Percentiles rank a stretch among this genome's conserved stretches.
These are phyloP conservation scores for Symphodus melops DNA, from an alignment of 2,113 vertebrate species.

Conservation along the genomic window DNA sequence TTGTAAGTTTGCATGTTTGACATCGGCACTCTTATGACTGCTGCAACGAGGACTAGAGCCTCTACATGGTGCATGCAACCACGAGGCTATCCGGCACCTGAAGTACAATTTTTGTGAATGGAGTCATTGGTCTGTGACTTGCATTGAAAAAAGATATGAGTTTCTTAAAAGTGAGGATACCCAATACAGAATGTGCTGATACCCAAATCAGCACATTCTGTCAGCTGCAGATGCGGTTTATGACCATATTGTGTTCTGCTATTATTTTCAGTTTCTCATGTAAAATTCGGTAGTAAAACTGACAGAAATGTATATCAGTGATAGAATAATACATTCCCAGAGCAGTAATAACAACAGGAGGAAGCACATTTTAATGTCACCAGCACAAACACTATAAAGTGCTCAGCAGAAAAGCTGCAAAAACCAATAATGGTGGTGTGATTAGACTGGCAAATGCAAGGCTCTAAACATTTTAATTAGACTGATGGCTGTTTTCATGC, in stretches of 20 bases:
- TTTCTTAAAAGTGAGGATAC: conserved; percentile 14
- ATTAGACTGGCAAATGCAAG: conserved; percentile 68
- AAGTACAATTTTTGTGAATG: not conserved
- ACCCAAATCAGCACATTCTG: conserved; percentile 42
- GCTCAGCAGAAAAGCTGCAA: conserved; percentile 42
- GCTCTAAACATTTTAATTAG: conserved; percentile 76
- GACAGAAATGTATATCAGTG: conserved; percentile 40
- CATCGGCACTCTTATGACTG: no score
- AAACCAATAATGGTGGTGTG: conserved; percentile 50
- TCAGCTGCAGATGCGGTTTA: conserved; percentile 34
- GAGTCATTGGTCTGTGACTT: not conserved
- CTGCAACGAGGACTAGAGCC: no score
- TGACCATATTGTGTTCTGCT: conserved; percentile 27
- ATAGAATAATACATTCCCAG: conserved; percentile 37
- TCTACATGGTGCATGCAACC: no score
- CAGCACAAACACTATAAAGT: conserved; percentile 35
- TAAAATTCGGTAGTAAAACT: conserved; percentile 56
- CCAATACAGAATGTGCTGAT: no score
- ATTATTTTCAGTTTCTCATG: conserved; percentile 55
- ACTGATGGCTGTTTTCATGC: conserved; percentile 73
- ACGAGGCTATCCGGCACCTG: no score
- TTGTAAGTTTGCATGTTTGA: no score
- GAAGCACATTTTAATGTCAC: conserved; percentile 54
- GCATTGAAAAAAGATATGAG: not conserved
- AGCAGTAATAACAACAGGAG: conserved; percentile 42